Base-by-base conservation (phyloP, 2,888 invertebrate species). In the Drosophila colorata region DNA sequence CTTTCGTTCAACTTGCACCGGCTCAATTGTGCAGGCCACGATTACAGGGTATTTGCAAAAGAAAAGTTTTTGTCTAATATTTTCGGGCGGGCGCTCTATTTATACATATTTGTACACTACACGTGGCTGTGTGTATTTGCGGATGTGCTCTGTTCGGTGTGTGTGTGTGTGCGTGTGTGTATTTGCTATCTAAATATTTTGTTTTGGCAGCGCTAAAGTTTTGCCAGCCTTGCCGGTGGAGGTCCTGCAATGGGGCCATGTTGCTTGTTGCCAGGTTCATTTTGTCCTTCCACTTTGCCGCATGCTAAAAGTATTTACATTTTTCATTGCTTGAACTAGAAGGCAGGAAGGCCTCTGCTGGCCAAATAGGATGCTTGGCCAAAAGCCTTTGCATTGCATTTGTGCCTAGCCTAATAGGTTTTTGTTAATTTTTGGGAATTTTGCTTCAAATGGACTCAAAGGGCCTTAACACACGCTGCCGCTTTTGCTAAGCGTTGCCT, bases 221-320 rank as follows among this genome's bases (percentile, higher is more conserved):
- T 80, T 76, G 70, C 67, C 68, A 70, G 71, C 61, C 73, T 65
- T 35, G 59, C 31, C 33, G 37, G 57, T 51, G 23, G 41, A 28
- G 37, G 69, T 40, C 69, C 69, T 69, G 59, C 56, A 69, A 51
- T 31, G 55, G 65, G 75, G 59, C 47, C 63, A 37, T 33, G 23
- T 51, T 35, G 28, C 64, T 49, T 46, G 53, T 25, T 53, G 57
- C 52, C 44, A 48, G 46, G 44, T 40, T 40, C 51, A 52, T 59
- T 53, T 38, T 78, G 75, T 75, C 68, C 78, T 73, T 53, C 61
- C 61, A 53, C 53, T 68, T 72, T 72, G 79, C 74, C 69, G 59
- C 69, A 75, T 84, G 87, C 85, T 81, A 66, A 80, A 88, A 86
- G 88, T 85, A 88, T 85, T 85, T 88, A 74, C 87, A 83, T 86